Percentiles rank a stretch among this genome's conserved stretches.
Conservation (phyloP, 2,113 vertebrate genomes). For the Lucifuga dentata region DNA sequence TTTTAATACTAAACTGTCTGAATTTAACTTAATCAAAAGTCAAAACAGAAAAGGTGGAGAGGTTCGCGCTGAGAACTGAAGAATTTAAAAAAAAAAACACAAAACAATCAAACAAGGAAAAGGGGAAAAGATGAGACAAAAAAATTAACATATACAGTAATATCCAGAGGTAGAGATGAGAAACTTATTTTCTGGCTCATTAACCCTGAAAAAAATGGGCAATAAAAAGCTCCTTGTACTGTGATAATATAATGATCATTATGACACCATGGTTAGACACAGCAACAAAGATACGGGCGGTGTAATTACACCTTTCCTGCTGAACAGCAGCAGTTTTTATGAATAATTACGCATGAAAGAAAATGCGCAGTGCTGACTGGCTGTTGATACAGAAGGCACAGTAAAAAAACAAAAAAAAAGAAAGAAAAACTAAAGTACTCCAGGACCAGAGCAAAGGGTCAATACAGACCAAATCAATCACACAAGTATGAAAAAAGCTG, state of each 20-base stretch:
- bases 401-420: too few relatives aligned
- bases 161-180: constrained; percentile 17
- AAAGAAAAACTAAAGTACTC: too few relatives aligned
- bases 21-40: constrained; percentile 35
- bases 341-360: constrained; percentile 52
- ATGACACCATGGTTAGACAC: constrained; percentile 27
- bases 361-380: not conserved
- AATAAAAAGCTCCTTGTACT: constrained; percentile 35
- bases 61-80: too few relatives aligned
- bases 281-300: constrained; percentile 30
- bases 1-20: constrained; percentile 17
- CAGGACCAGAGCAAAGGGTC: too few relatives aligned
- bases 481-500: too few relatives aligned
- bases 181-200: constrained; percentile 58
- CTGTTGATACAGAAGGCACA: not conserved
- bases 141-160: not conserved
- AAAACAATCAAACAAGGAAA: not conserved
- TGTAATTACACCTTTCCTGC: constrained; percentile 59
- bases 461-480: too few relatives aligned
- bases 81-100: not conserved
- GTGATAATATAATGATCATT: constrained; percentile 42
- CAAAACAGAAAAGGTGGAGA: constrained; percentile 17
- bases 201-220: constrained; percentile 34
- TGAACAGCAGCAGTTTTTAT: constrained; percentile 22
- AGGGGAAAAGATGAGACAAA: constrained; percentile 6